These are phyloP conservation scores for Whitmania pigra DNA, from an alignment of 1,140 invertebrate genomes.

Conservation along the genomic window DNA sequence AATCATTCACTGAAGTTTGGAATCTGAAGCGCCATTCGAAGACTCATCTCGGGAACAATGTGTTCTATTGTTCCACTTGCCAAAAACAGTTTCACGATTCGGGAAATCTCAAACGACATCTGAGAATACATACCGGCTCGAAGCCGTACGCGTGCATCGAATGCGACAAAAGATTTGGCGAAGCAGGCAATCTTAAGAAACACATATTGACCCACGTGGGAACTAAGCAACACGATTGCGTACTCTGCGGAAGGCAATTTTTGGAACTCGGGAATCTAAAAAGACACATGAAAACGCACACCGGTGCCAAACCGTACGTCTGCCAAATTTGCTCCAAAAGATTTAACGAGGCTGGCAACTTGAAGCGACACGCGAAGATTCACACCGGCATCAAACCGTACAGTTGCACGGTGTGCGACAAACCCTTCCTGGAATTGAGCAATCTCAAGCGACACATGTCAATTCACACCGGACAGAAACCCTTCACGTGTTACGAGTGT, in stretches of 20 bases:
- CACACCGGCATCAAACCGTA: constrained; percentile 97
- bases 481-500: constrained; percentile 56
- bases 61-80: constrained; percentile 13
- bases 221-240: constrained; percentile 32
- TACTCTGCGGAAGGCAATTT: constrained; percentile 80
- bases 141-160: constrained; percentile 84
- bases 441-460: constrained; percentile 24
- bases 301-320: constrained; percentile 68
- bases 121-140: constrained; percentile 17
- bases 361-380: constrained; percentile 99
- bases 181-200: constrained; percentile 94
- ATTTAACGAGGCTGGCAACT: constrained; percentile 95
- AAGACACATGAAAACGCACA: constrained; percentile 88
- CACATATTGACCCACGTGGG: constrained; percentile 76
- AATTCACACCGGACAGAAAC: constrained; percentile 33
- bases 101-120: constrained; percentile 14
- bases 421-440: constrained; percentile 61
- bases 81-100: constrained; percentile 13
- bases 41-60: constrained; percentile 13
- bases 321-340: constrained; percentile 48
- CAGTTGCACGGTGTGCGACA: constrained; percentile 87
- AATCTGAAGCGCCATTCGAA: constrained; percentile 17
- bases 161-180: constrained; percentile 96
- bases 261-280: constrained; percentile 50
- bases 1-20: constrained; percentile 36